These are phyloP conservation scores for Alcis repandata DNA, from an alignment of 2,888 invertebrate species.

Conservation along the genomic window DNA sequence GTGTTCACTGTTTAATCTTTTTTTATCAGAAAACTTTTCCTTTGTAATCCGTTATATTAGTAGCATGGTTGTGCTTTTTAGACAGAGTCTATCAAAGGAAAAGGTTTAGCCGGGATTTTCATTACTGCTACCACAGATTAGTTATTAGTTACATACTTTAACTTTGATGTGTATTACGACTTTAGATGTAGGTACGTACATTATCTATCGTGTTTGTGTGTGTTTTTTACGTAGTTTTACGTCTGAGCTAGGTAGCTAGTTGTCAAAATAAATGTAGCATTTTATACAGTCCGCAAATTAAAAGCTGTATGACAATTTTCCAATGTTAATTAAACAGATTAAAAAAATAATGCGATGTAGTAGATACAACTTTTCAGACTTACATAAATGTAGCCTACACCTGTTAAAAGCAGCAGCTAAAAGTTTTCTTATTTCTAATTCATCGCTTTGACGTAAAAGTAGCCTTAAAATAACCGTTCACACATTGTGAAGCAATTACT, in stretches of 20 bases:
- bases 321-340: no score
- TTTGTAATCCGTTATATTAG: conserved; percentile 31
- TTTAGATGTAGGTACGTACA: not conserved
- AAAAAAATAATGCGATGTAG: no score
- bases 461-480: conserved; percentile 55
- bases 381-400: not conserved
- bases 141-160: not conserved
- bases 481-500: conserved; percentile 48
- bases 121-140: not conserved
- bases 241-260: no score
- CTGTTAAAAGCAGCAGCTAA: conserved; percentile 9
- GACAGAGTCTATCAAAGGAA: conserved; percentile 13
- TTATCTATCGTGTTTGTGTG: no score
- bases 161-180: not conserved
- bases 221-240: no score
- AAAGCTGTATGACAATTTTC: no score
- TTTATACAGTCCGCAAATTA: no score
- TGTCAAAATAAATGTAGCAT: no score
- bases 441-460: conserved; percentile 54
- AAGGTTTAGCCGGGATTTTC: conserved; percentile 1
- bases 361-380: not conserved
- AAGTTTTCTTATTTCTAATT: conserved; percentile 40
- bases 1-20: conserved; percentile 35
- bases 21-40: conserved; percentile 44
- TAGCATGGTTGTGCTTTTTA: conserved; percentile 10